Evolutionary conservation across 2,113 vertebrate genomes (phyloP).

Genomic region (Pseudois nayaur): DNA sequence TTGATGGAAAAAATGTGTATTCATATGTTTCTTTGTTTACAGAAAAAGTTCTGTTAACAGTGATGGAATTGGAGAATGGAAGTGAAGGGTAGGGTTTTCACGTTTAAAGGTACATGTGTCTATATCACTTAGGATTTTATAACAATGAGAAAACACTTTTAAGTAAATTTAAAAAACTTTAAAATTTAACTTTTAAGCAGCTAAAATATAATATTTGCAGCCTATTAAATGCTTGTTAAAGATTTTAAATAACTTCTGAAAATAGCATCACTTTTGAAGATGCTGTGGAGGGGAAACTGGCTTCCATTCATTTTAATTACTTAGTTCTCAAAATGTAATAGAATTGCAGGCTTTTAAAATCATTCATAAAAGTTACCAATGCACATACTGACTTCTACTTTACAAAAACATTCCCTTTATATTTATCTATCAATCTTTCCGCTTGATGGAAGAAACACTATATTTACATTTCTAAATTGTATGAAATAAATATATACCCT

Average conservation of each 20-base stretch:
- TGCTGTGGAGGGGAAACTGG: background rate
- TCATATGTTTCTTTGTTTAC: background rate
- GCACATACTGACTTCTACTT: slow-evolving; percentile 14
- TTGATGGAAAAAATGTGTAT: background rate
- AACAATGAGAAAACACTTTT: background rate
- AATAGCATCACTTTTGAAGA: background rate
- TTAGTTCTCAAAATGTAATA: background rate
- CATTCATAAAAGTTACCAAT: slow-evolving; percentile 42
- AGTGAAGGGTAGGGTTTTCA: background rate
- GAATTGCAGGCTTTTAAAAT: background rate
- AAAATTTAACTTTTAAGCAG: background rate
- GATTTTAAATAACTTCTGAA: background rate
- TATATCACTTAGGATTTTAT: background rate
- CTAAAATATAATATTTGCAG: background rate
- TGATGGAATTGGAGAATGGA: background rate
- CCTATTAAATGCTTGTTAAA: background rate
- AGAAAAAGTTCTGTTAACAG: background rate
- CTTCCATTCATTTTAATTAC: background rate
- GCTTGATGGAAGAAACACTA: background rate
- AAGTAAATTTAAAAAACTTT: background rate
- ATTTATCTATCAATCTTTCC: slow-evolving; percentile 9
- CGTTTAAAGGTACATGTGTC: background rate
- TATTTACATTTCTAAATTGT: background rate
- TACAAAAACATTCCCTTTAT: background rate
- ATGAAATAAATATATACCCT: background rate